Conservation (phyloP, 1,140 invertebrate species). For the Pinna nobilis region DNA sequence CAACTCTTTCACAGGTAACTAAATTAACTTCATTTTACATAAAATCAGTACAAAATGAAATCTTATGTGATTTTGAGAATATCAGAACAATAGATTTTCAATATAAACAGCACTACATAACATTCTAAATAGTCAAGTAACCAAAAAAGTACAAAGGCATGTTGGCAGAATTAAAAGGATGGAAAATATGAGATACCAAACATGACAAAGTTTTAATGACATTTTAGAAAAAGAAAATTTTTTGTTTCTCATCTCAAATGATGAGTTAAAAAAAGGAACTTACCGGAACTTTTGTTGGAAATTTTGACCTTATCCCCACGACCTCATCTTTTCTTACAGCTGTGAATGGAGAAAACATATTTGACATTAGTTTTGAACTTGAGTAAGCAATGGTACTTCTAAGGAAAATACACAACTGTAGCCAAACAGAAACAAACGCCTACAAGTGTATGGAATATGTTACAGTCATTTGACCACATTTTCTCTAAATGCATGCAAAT, state of each 20-base stretch:
- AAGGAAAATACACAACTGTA: not conserved
- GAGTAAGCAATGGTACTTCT: no score
- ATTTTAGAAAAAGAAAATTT: not conserved
- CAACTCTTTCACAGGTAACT: no score
- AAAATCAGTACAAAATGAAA: no score
- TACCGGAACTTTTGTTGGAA: conserved; percentile 80
- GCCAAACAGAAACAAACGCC: not conserved
- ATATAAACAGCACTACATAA: no score
- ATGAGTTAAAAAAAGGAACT: conserved; percentile 39
- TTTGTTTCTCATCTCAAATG: no score
- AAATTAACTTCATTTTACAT: no score
- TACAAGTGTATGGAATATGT: no score
- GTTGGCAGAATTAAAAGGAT: not conserved
- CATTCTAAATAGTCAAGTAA: not conserved
- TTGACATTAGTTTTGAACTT: not conserved
- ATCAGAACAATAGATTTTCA: no score
- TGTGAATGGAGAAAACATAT: conserved; percentile 52
- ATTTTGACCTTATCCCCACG: conserved; percentile 74
- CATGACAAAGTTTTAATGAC: not conserved
- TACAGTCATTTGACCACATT: no score
- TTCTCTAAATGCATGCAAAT: no score
- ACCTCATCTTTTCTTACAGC: conserved; percentile 72
- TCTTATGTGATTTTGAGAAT: no score
- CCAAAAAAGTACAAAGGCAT: not conserved
- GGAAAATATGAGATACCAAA: not conserved